Evolutionary conservation across 2,888 invertebrate species (phyloP), one percentile per base, ranked within the genome.

Genomic region (Chloroclystis v-ata): DNA sequence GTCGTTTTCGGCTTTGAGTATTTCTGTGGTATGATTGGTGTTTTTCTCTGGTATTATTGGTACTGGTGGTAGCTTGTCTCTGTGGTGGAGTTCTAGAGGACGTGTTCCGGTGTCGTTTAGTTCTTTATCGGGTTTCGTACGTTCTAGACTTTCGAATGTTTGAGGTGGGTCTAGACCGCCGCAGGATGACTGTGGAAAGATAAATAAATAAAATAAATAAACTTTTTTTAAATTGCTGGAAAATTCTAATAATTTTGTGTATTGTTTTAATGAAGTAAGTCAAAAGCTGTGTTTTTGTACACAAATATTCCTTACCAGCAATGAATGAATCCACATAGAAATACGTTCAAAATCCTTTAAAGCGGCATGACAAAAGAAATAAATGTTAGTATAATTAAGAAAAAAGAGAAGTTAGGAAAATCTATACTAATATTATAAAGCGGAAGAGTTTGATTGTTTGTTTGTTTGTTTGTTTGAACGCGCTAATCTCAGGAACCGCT

Each of bases 111-210:
- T 83, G 1, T 85, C 84, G 42, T 86, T 86, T 0, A 70, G 39
- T 38, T 83, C 84, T 42, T 84, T 84, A 3, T 84, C 83, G 0
- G 78, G 64, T 59, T 76, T 82, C 0, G 65, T 40, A 0, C 75
- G 58, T 37, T 86, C 85, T 51, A 80, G 84, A 43, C 73, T 83
- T 28, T 88, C 87, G 55, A 77, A 85, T 0, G 78, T 72, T 53
- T 85, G 86, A 0, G 83, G 77, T 0, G 81, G 65, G 24, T 86
- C 84, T 0, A 83, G 64, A n/a, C 77, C 83, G 60, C 81, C 83
- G 61, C 81, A 86, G 0, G 79, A 81, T 1, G 80, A 77, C 85
- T 79, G 70, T 2, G 60, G 63, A 42, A 42, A 29, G 41, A 43
- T 25, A n/a, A 5, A 6, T 14, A 28, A 26, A 9, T 1, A 13